These are phyloP conservation scores for Eunapius fragilis DNA, from an alignment of 37 sponge, comb jelly and placozoan genomes.

Conservation along the genomic window DNA sequence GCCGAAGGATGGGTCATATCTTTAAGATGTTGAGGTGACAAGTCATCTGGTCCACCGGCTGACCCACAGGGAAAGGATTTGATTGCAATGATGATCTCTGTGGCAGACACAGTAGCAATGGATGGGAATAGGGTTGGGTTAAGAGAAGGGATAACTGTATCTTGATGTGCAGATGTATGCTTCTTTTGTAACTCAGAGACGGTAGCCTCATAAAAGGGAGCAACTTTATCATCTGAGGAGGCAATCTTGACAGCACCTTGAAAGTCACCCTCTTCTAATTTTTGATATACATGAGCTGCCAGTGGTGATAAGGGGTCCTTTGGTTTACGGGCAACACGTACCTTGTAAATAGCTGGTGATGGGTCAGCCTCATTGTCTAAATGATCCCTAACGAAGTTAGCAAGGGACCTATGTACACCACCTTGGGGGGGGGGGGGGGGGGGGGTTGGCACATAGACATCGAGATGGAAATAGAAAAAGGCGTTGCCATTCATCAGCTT, in stretches of 20 bases:
- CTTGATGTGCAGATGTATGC: neutral
- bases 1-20: constrained; percentile 14
- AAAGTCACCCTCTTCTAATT: constrained; percentile 12
- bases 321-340: neutral
- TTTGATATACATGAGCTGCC: neutral
- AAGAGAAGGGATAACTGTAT: neutral
- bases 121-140: neutral
- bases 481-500: constrained; percentile 12
- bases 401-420: constrained; percentile 28
- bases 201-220: neutral
- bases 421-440: constrained; percentile 21
- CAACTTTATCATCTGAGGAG: constrained; percentile 4
- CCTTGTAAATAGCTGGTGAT: neutral
- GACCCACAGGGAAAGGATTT: constrained; percentile 34
- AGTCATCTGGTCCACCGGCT: constrained; percentile 46
- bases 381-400: constrained; percentile 8
- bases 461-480: constrained; percentile 40
- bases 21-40: constrained; percentile 50
- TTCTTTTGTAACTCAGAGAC: neutral
- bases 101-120: neutral
- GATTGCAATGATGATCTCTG: constrained; percentile 7
- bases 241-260: neutral
- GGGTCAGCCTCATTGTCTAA: constrained; percentile 16
- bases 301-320: neutral
- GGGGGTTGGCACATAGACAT: constrained; percentile 5